phyloP scores from a whole-genome alignment of 2,888 invertebrate species.

The Polylopha cassiicola region DNA sequence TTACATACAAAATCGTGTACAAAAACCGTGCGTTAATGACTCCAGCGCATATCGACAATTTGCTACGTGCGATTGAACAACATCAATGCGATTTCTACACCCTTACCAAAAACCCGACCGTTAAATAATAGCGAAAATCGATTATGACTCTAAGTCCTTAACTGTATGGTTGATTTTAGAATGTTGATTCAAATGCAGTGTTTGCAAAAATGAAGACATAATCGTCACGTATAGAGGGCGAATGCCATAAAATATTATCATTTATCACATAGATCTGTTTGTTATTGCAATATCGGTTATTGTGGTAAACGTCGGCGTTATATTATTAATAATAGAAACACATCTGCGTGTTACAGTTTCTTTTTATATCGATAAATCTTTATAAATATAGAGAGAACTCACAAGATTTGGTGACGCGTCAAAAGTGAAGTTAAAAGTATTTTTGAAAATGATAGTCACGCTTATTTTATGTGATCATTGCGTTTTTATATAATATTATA shows the following conservation, averaged over 20 bases:
- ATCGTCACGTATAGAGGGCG: slow-evolving; percentile 63
- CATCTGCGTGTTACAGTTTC: slow-evolving; percentile 58
- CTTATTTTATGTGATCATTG: too few relatives aligned
- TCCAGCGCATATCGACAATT: slow-evolving; percentile 68
- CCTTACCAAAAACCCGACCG: slow-evolving; percentile 48
- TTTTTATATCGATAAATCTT: slow-evolving; percentile 44
- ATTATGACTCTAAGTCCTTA: slow-evolving; percentile 9
- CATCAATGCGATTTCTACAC: slow-evolving; percentile 66
- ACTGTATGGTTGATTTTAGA: slow-evolving; percentile 26
- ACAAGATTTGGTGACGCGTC: slow-evolving; percentile 36
- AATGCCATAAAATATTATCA: slow-evolving; percentile 71
- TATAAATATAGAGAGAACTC: slow-evolving; percentile 39
- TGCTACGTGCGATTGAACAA: slow-evolving; percentile 72
- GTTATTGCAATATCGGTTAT: slow-evolving; percentile 65
- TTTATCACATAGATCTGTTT: slow-evolving; percentile 71
- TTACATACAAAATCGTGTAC: too few relatives aligned
- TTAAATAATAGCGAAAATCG: too few relatives aligned
- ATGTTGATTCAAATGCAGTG: slow-evolving; percentile 26
- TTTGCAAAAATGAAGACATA: slow-evolving; percentile 64
- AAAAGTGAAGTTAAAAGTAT: slow-evolving; percentile 19
- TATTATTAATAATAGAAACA: slow-evolving; percentile 63
- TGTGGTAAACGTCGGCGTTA: slow-evolving; percentile 71
- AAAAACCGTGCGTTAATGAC: slow-evolving; percentile 63
- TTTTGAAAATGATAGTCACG: too few relatives aligned
- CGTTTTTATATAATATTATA: too few relatives aligned